Evolutionary conservation across 2,888 invertebrate species (phyloP), one percentile per base, ranked within the genome.

Genomic region (Saturnia japonica): DNA sequence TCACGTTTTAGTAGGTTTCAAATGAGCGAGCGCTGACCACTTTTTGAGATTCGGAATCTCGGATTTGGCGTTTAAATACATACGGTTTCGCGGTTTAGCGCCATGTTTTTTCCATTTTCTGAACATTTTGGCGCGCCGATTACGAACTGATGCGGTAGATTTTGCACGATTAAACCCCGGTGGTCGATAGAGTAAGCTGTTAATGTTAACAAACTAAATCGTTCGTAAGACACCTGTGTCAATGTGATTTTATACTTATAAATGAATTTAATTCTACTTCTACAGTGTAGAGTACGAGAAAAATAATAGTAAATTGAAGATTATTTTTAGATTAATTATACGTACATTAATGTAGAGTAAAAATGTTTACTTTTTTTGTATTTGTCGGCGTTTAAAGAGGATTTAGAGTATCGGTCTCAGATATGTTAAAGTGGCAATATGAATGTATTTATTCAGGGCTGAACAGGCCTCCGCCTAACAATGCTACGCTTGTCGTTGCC

Each of bases 31-130:
- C 82, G 84, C 85, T 88, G 88, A 86, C 85, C 84, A 86, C 85
- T 91, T 93, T 93, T 93, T 89, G 84, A 85, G 86, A 83, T 74
- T 81, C 84, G 88, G 88, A 88, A 91, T 93, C 88, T 89, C 85
- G 88, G 83, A 86, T 90, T 91, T 90, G 91, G 93, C 93, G 93
- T 93, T 93, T 93, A 93, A 94, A 93, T 93, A 93, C 94, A 94
- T 91, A 91, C 88, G 83, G 88, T 87, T 91, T 93, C 93, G 91
- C 93, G 90, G 92, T 88, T 93, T 92, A 93, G 94, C 94, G 93
- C 93, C 93, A 93, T 93, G 92, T 93, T 93, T 94, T 93, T 92
- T 93, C 91, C 88, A 89, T 92, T 94, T 93, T 93, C 91, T 91
- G 89, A 87, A 88, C 91, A 91, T 93, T 92, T 91, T 87, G 86